phyloP scores from a whole-genome alignment of 1,140 invertebrate species.

The Drosophila nebulosa region DNA sequence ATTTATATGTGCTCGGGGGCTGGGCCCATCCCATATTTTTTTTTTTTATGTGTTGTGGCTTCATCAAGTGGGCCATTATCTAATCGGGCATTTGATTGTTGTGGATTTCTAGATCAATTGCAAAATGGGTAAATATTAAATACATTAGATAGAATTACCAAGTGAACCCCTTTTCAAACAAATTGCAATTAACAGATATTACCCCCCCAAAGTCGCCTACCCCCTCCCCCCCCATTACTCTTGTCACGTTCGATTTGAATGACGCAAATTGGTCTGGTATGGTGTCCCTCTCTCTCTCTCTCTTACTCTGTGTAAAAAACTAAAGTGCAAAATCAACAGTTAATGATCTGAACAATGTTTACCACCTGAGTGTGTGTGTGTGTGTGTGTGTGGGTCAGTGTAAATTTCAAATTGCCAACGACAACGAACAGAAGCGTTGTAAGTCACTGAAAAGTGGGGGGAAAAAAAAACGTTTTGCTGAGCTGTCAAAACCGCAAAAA shows the following conservation, averaged over 20 bases:
- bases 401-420: constrained; percentile 49
- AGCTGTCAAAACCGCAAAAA: constrained; percentile 32
- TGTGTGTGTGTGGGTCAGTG: constrained; percentile 16
- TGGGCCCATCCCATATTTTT: neutral
- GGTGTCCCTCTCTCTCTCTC: neutral
- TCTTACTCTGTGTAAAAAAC: neutral
- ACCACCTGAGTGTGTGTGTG: constrained; percentile 33
- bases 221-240: neutral
- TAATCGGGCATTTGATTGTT: neutral
- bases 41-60: neutral
- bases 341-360: constrained; percentile 59
- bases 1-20: neutral
- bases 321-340: constrained; percentile 58
- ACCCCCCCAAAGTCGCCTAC: no score
- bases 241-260: constrained; percentile 64
- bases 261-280: constrained; percentile 47
- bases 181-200: constrained; percentile 51
- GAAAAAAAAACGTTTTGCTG: constrained; percentile 1
- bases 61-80: neutral
- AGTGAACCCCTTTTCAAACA: neutral
- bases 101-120: neutral
- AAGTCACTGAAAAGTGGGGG: constrained; percentile 1
- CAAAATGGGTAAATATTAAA: neutral
- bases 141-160: neutral
- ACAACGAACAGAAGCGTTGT: constrained; percentile 37